Base-by-base conservation (phyloP, 2,113 vertebrate genomes). In the Crotalus horridus region DNA sequence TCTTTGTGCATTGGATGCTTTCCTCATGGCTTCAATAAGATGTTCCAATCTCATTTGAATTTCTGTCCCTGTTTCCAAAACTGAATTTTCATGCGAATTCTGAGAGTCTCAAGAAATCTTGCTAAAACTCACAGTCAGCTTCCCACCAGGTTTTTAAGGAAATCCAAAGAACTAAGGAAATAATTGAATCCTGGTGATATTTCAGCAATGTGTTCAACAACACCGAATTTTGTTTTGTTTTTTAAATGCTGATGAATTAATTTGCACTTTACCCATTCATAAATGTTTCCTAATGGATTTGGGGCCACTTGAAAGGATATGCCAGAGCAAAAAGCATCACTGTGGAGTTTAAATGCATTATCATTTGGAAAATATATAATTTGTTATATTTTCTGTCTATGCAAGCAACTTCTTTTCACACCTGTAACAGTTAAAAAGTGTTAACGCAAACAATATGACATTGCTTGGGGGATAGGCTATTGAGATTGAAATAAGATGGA, bases 1-100 rank as follows among this genome's bases (percentile, higher is more conserved):
- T 86, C 91, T 97, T 96, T 95, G 93, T 93, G 88, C 91, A 89
- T 93, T 93, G 96, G 95, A 96, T 96, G 96, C 89, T 96, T 96
- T 97, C 94, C 89, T 64, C 59, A 11, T 93, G 0, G 59, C 90
- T 93, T 91, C 93, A 94, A 92, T 94, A 86, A 81, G 1, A 7
- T 94, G 93, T 93, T 92, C 90, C 93, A 86, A 94, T 90, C 58
- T 94, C 6, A 0, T 89, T 74, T 94, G 92, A 92, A 91, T 74
- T 64, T 48, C 4, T 56, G 81, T 46, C 51, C n/a, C 21, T 5
- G 46, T 51, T 92, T 81, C 90, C 87, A 93, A 59, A 48, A 90
- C 85, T 55, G 53, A 95, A 94, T 39, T 81, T 39, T 39, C 33
- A 39, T 39, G 17, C 3, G 29, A 69, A 69, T 94, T 59, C 93